Evolutionary conservation across 2,113 vertebrate species (phyloP).

Genomic region (Jacana jacana): DNA sequence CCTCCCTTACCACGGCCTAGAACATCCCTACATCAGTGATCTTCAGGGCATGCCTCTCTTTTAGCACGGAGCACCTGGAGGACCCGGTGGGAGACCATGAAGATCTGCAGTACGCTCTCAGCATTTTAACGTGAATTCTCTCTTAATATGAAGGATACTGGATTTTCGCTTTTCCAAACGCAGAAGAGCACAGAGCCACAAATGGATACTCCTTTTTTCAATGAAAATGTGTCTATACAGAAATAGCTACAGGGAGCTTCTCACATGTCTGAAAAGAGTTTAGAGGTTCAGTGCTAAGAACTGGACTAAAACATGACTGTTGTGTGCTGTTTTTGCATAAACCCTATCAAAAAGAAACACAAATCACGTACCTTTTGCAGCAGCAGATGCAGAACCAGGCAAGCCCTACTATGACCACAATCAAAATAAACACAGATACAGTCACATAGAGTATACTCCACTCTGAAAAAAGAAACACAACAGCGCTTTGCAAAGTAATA

Average conservation of each 20-base stretch:
- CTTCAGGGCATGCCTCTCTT: not conserved
- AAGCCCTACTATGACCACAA: constrained; percentile 72
- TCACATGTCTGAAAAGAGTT: not conserved
- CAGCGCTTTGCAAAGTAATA: not conserved
- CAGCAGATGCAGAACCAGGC: constrained; percentile 86
- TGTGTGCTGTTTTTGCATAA: not conserved
- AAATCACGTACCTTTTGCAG: constrained; percentile 82
- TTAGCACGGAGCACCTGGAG: not conserved
- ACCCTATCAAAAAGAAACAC: not conserved
- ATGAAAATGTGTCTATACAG: not conserved
- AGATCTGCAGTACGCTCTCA: not conserved
- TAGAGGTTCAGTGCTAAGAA: not conserved
- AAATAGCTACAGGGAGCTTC: not conserved
- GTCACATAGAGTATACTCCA: constrained; percentile 89
- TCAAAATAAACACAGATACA: constrained; percentile 72
- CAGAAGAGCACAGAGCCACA: not conserved
- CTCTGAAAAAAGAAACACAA: constrained; percentile 73
- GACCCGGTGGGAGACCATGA: not conserved
- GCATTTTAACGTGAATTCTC: not conserved
- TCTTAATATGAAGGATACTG: not conserved
- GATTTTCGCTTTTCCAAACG: not conserved
- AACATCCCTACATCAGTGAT: not conserved
- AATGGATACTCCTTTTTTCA: not conserved
- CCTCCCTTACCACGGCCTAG: not conserved
- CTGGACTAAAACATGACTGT: not conserved